phyloP scores from a whole-genome alignment of 2,797 vertebrate species.

The Menidia menidia region DNA sequence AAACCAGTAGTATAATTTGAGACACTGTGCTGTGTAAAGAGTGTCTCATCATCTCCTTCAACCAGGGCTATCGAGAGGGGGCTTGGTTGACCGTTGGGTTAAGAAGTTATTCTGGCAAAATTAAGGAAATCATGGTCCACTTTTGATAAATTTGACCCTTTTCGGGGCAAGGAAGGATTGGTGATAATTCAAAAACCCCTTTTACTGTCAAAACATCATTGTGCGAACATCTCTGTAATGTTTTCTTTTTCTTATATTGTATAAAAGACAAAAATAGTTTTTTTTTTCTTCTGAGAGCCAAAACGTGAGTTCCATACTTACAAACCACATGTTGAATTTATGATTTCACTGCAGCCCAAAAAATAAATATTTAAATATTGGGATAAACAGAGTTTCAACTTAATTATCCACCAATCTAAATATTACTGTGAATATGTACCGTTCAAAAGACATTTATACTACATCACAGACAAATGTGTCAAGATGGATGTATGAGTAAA shows the following conservation, averaged over 20 bases:
- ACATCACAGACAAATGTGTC: not conserved
- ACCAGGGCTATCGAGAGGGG: slow-evolving; percentile 69
- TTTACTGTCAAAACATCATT: slow-evolving; percentile 53
- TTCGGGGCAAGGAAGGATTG: slow-evolving; percentile 31
- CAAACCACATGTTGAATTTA: no score
- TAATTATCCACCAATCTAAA: no score
- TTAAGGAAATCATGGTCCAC: slow-evolving; percentile 59
- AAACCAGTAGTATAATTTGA: slow-evolving; percentile 76
- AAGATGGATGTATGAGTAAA: not conserved
- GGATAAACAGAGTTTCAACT: no score
- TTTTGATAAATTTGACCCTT: slow-evolving; percentile 42
- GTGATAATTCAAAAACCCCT: slow-evolving; percentile 59
- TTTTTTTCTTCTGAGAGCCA: no score
- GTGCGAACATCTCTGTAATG: not conserved
- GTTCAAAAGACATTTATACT: no score
- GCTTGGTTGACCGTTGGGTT: slow-evolving; percentile 66
- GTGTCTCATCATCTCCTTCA: slow-evolving; percentile 78
- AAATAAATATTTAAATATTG: no score
- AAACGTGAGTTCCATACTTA: no score
- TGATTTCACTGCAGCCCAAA: no score
- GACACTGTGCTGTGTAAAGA: slow-evolving; percentile 62
- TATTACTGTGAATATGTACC: not conserved
- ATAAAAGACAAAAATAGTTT: no score
- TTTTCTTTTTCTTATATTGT: not conserved
- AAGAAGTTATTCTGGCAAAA: slow-evolving; percentile 75